Conservation (phyloP, 1,140 invertebrate species). For the Coptotermes formosanus region DNA sequence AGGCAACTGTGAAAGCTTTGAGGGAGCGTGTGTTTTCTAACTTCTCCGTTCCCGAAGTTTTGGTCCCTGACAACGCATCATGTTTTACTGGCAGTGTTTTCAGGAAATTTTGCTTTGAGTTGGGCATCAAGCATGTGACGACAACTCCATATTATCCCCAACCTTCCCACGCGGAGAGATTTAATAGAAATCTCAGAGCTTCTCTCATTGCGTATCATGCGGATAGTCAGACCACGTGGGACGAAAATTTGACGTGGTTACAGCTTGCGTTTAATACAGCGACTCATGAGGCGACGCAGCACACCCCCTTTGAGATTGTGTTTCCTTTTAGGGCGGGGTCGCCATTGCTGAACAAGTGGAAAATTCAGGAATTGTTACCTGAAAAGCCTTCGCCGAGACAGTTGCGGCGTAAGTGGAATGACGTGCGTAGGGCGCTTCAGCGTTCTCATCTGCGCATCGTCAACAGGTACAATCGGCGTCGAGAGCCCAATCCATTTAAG, state of each 20-base stretch:
- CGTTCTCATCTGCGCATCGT: too few species aligned
- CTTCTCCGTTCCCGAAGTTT: background rate
- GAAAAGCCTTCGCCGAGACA: too few species aligned
- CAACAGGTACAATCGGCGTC: too few species aligned
- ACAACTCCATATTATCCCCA: background rate
- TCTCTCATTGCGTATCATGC: slow-evolving; percentile 6
- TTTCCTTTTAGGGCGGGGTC: background rate
- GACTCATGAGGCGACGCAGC: background rate
- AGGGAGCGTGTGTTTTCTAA: background rate
- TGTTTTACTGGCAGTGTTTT: background rate
- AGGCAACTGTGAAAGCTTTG: background rate
- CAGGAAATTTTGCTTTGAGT: background rate
- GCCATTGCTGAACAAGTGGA: background rate
- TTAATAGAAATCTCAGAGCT: background rate
- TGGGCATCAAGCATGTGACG: background rate
- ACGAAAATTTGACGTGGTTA: background rate
- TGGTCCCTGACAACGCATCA: background rate
- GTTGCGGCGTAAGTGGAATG: too few species aligned
- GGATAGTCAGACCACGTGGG: background rate
- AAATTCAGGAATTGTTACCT: background rate
- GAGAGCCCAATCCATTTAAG: too few species aligned
- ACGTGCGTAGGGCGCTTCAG: too few species aligned
- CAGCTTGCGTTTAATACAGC: slow-evolving; percentile 20
- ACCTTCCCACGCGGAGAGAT: background rate
- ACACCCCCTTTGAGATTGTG: background rate